Conservation (phyloP, 2,797 vertebrate species). For the Epinephelus malabaricus region DNA sequence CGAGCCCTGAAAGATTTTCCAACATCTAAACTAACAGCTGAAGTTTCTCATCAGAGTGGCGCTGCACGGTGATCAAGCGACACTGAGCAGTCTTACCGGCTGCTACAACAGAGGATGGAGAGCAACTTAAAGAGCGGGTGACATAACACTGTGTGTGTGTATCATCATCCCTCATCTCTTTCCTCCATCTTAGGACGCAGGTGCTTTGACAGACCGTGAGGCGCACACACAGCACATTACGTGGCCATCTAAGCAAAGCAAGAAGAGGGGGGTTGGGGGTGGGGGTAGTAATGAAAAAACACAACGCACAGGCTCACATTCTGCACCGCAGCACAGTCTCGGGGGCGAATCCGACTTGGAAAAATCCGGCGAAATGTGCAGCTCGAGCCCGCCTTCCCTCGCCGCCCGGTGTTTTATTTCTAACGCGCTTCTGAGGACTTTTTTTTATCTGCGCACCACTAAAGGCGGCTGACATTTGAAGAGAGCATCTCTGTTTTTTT, state of each 20-base stretch:
- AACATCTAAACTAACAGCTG: neutral
- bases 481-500: conserved; percentile 85
- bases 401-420: conserved; percentile 38
- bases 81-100: neutral
- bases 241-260: conserved; percentile 75
- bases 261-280: neutral
- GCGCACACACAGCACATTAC: conserved; percentile 69
- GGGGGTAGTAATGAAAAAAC: conserved; percentile 1
- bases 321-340: conserved; percentile 25
- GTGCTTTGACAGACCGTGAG: conserved; percentile 82
- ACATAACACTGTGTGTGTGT: conserved; percentile 56
- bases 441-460: conserved; percentile 75
- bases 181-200: conserved; percentile 90
- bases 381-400: neutral
- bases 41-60: conserved; percentile 16
- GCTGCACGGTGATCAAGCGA: neutral
- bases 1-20: neutral
- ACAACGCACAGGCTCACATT: conserved; percentile 36
- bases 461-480: conserved; percentile 87
- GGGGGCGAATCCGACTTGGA: conserved; percentile 26
- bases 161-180: conserved; percentile 76
- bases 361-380: conserved; percentile 10
- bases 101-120: conserved; percentile 1
- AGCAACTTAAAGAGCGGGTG: conserved; percentile 58
- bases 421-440: conserved; percentile 66